Evolutionary conservation across 2,797 vertebrate genomes (phyloP), one percentile per base, ranked within the genome.

Genomic region (Hoplostethus mediterraneus): DNA sequence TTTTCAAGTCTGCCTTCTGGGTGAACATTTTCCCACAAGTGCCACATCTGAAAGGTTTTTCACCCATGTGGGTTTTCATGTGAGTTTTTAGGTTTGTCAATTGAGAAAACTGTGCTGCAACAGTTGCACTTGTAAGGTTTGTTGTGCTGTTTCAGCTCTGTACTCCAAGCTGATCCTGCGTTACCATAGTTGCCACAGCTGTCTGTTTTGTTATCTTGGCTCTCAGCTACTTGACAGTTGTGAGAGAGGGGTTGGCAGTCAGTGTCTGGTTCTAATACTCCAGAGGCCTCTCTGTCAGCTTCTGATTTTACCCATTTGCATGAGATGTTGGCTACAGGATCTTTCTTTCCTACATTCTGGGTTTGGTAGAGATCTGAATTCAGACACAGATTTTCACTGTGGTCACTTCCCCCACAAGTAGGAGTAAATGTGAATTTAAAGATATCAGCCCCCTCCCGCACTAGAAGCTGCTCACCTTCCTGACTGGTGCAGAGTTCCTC

Each of bases 401-500:
- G 45, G 33, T 44, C 59, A 53, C 49, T 56, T 33, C 47, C 67
- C 8, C 44, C 68, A 17, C 38, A 21, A 13, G 25, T 11, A 38
- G 52, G 16, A 56, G 44, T 67, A 12, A 21, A 21, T 21, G 21
- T 21, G 21, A 55, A 16, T 2, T 47, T 52, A 2, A 17, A 28
- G n/a, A 28, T 6, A 0, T 77, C 33, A 10, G 36, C 28, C 21
- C 71, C 66, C 44, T 30, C 40, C 40, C 28, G 55, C 40, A 68
- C 42, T 3, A 25, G 30, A 51, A 59, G 51, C 45, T 65, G 71
- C 4, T 69, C 63, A 57, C 6, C 52, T 7, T 66, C 61, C 47
- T 69, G 57, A 68, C 49, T 17, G 28, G 4, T 61, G 47, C 53
- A 38, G 64, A 67, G 45, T 6, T 44, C 6, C 17, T 71, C 51